A percentile compares a stretch with the other conserved stretches of the same genome.
Evolutionary conservation across 2,797 vertebrate species (phyloP).

Genomic region (Gobio occitaniae): DNA sequence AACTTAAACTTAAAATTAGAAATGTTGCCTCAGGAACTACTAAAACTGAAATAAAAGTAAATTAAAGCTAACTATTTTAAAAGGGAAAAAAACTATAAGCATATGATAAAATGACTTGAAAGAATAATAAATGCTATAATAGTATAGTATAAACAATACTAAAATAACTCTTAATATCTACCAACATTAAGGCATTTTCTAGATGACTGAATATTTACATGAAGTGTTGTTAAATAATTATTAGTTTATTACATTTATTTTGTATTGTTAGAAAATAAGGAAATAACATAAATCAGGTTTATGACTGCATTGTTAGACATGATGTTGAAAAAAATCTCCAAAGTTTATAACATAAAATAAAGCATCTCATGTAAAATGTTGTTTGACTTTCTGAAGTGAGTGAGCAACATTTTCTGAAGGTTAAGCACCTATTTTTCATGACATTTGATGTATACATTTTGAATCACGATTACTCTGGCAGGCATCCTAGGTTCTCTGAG

Average conservation of each 20-base stretch:
- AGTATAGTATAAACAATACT: background rate
- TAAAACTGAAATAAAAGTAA: background rate
- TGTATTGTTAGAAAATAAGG: background rate
- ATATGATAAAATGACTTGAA: background rate
- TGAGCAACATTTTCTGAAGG: background rate
- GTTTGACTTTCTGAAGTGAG: background rate
- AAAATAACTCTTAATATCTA: background rate
- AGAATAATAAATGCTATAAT: background rate
- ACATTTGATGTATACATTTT: conserved; percentile 8
- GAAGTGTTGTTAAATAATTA: too few relatives aligned
- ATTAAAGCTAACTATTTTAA: background rate
- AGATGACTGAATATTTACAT: too few relatives aligned
- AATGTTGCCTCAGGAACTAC: background rate
- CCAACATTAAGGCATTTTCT: background rate
- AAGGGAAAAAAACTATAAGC: background rate
- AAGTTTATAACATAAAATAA: background rate
- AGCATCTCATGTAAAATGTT: background rate
- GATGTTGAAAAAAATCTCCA: background rate
- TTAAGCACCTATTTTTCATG: background rate
- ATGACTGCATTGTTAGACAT: background rate
- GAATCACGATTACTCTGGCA: background rate
- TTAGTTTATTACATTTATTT: too few relatives aligned
- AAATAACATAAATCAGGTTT: background rate
- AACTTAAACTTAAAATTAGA: background rate
- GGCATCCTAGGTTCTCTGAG: background rate